These are phyloP conservation scores for Drosophila trapezifrons DNA, from an alignment of 1,140 invertebrate genomes.

Conservation along the genomic window DNA sequence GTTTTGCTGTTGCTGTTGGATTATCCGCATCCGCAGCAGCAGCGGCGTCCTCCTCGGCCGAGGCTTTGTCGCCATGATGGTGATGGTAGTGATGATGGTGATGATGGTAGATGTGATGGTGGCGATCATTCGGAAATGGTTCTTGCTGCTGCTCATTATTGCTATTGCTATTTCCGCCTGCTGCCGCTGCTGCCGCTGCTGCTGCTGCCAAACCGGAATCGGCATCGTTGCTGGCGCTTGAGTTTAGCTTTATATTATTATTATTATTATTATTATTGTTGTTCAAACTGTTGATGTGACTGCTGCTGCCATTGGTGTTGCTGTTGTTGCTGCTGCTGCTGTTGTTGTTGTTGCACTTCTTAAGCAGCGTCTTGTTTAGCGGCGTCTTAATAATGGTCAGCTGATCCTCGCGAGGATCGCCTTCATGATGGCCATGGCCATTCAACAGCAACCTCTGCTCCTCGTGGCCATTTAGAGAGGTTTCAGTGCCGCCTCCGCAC, in stretches of 20 bases:
- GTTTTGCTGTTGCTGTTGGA: constrained; percentile 2
- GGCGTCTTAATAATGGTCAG: constrained; percentile 80
- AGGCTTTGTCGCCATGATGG: constrained; percentile 25
- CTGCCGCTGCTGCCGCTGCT: constrained; percentile 47
- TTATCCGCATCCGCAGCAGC: constrained; percentile 16
- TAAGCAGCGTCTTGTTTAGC: constrained; percentile 74
- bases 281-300: constrained; percentile 36
- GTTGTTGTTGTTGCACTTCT: constrained; percentile 72
- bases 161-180: constrained; percentile 76
- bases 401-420: constrained; percentile 37
- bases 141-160: constrained; percentile 48
- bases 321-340: constrained; percentile 39
- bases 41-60: constrained; percentile 1
- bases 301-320: constrained; percentile 57
- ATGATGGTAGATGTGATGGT: constrained; percentile 69
- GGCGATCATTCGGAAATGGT: constrained; percentile 74
- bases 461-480: constrained; percentile 28
- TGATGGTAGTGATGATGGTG: constrained; percentile 67
- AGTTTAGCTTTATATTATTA: constrained; percentile 5
- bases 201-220: constrained; percentile 68
- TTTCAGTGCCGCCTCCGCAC: background rate
- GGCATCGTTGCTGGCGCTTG: constrained; percentile 33
- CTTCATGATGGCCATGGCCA: constrained; percentile 20
- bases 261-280: constrained; percentile 27
- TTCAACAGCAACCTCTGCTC: constrained; percentile 16